Base-by-base conservation (phyloP, 2,888 invertebrate species). In the Aleiodes leptofemur region DNA sequence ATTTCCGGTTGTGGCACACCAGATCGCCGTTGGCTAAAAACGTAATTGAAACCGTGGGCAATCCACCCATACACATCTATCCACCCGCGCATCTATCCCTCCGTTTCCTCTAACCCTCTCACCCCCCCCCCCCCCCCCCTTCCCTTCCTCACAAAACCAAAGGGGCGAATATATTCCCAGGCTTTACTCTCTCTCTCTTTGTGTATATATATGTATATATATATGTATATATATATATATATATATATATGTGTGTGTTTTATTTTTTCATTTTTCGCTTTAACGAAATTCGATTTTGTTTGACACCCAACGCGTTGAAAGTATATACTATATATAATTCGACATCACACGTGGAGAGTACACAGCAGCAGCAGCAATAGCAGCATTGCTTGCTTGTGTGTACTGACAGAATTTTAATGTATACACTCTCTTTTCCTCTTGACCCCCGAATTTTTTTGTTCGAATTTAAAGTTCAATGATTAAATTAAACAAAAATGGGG, bases 271-370 rank as follows among this genome's bases (percentile, higher is more conserved):
- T 68, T 64, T 74, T 78, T 72, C 77, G 76, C 77, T 74, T 69
- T 68, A 13, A 6, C 7, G 81, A 82, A 85, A 85, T 82, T 82
- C 66, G 80, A 83, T 84, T 86, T 83, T 81, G 84, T 85, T 85
- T 85, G 86, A 86, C 83, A 83, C 83, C 80, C 83, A 79, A 79
- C 81, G 73, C 82, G 72, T 73, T 76, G 78, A 80, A 82, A 80
- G 77, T 56, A 72, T 77, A 73, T 72, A 74, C 69, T 23, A 61
- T 29, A 14, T 34, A 50, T 53, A 59, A 48, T 50, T 38, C 50
- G 61, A 55, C 48, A 14, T 51, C 43, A 43, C 43, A 43, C 11
- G 43, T 34, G 34, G 34, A 4, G 43, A 66, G 23, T 23, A 23
- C 23, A 23, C 23, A 23, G 23, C 23, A 23, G 23, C 23, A 23